Evolutionary conservation across 2,113 vertebrate genomes (phyloP), one percentile per base, ranked within the genome.

Genomic region (Tylochromis polylepis): DNA sequence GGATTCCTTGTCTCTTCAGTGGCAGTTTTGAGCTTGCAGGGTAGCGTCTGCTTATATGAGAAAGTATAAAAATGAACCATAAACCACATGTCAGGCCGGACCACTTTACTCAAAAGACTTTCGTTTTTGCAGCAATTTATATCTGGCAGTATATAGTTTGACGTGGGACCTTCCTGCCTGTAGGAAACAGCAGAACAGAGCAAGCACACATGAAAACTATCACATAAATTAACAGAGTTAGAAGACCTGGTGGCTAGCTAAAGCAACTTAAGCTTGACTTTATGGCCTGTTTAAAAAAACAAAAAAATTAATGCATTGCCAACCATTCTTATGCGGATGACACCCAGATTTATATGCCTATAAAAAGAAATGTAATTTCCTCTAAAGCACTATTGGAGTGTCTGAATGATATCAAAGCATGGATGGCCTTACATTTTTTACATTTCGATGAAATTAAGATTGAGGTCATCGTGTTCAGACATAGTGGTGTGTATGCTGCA

Each of bases 131-230:
- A 43, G 3, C 0, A 70, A 43, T 70, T 4, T 43, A 43, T 27
- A 70, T 70, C 43, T 43, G 65, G 65, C 65, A 70, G 38, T 70
- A 70, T 41, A 67, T 22, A 3, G 34, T 67, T 41, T 67, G 62
- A 41, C 0, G 1, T 15, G 62, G n/a, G 65, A 0, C n/a, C n/a
- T 70, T 70, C 0, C n/a, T 70, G n/a, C n/a, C 4, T 67, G 36
- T 0, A 0, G 62, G 20, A 8, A 14, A 67, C 0, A 0, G 0
- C 6, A 22, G n/a, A 41, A 22, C 36, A 0, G 62, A 38, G 36
- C 36, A 41, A 67, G 36, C 1, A 0, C n/a, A 1, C n/a, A 24
- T 15, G 62, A 67, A 38, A 41, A 15, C 22, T 41, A 41, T 41
- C 36, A 22, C 62, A 5, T 22, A 67, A 41, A 38, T 67, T 1